Evolutionary conservation across 1,140 invertebrate species (phyloP).

Genomic region (Nomia melanderi): DNA sequence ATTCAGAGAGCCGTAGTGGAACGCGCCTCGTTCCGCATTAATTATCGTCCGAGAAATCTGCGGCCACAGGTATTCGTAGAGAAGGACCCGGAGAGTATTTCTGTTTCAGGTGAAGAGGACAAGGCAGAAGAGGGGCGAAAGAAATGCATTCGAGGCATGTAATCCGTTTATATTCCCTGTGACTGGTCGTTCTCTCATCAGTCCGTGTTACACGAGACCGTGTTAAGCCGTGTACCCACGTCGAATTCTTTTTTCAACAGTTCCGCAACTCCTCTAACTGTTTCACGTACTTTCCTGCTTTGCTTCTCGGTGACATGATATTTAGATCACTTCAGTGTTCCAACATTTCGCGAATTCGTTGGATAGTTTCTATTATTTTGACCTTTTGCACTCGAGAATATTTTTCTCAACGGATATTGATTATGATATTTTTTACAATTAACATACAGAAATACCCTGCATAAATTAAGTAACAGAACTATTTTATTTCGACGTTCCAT

Average conservation of each 20-base stretch:
- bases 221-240: neutral
- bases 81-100: slow-evolving; percentile 34
- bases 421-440: too few species aligned
- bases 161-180: slow-evolving; percentile 71
- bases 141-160: slow-evolving; percentile 68
- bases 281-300: too few species aligned
- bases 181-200: slow-evolving; percentile 63
- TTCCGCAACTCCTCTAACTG: neutral
- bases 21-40: slow-evolving; percentile 62
- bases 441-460: too few species aligned
- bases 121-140: slow-evolving; percentile 40
- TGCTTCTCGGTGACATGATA: too few species aligned
- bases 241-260: too few species aligned
- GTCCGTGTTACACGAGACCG: slow-evolving; percentile 65
- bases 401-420: too few species aligned
- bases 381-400: too few species aligned
- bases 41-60: slow-evolving; percentile 62
- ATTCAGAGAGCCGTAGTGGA: neutral
- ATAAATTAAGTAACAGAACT: too few species aligned
- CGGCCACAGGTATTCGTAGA: slow-evolving; percentile 59
- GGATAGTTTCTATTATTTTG: too few species aligned
- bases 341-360: too few species aligned
- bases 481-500: too few species aligned
- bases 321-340: too few species aligned
- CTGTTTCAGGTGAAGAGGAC: slow-evolving; percentile 48